phyloP scores from a whole-genome alignment of 1,140 invertebrate species.

The Drosophila obscura region DNA sequence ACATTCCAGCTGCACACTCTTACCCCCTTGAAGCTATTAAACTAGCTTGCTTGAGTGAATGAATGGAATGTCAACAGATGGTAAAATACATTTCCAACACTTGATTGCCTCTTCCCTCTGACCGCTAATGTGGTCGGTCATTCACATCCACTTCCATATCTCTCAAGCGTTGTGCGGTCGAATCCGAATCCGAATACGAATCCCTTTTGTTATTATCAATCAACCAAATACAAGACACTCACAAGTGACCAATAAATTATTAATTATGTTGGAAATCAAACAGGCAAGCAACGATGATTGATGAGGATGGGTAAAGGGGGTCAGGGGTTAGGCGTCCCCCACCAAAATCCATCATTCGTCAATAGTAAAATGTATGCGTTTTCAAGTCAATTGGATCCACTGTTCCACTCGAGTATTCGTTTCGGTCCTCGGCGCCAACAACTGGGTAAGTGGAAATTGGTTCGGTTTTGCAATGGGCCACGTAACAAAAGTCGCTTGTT shows the following conservation, averaged over 20 bases:
- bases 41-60: too few relatives aligned
- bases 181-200: neutral
- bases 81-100: too few relatives aligned
- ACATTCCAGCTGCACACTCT: too few relatives aligned
- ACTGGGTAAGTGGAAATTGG: conserved; percentile 2
- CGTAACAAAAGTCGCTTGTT: conserved; percentile 58
- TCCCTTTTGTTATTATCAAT: conserved; percentile 28
- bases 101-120: too few relatives aligned
- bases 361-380: conserved; percentile 12
- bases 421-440: conserved; percentile 11
- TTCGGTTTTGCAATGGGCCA: conserved; percentile 42
- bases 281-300: conserved; percentile 42
- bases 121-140: neutral
- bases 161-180: conserved; percentile 8
- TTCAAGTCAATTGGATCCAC: conserved; percentile 8
- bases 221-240: conserved; percentile 37
- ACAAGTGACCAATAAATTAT: conserved; percentile 52
- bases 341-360: conserved; percentile 19
- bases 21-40: too few relatives aligned
- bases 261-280: conserved; percentile 50
- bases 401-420: conserved; percentile 27
- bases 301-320: conserved; percentile 6
- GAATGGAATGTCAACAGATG: too few relatives aligned
- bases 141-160: neutral
- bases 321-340: neutral